These are phyloP conservation scores for Drosophila parthenogenetica DNA, from an alignment of 2,888 invertebrate genomes.

Conservation along the genomic window DNA sequence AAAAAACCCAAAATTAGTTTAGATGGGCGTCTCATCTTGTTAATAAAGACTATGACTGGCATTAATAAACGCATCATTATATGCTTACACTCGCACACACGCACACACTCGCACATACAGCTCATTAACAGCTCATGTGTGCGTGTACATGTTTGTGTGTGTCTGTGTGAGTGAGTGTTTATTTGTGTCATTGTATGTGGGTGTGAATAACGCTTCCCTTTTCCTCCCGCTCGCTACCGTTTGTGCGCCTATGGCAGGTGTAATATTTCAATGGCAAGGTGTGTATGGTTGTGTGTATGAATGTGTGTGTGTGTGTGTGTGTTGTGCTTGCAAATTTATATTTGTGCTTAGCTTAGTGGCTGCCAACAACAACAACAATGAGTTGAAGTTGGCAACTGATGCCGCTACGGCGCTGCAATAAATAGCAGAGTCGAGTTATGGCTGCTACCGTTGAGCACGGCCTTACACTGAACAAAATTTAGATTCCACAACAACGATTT, in stretches of 20 bases:
- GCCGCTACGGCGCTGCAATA: constrained; percentile 64
- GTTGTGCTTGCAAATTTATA: constrained; percentile 69
- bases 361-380: constrained; percentile 34
- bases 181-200: constrained; percentile 52
- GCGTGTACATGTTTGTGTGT: constrained; percentile 34
- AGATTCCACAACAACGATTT: no score
- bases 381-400: constrained; percentile 54
- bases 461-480: no score
- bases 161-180: constrained; percentile 42
- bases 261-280: constrained; percentile 74
- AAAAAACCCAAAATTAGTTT: constrained; percentile 64
- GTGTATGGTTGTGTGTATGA: constrained; percentile 20
- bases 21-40: constrained; percentile 53
- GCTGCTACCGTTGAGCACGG: constrained; percentile 31
- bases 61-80: constrained; percentile 70
- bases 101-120: constrained; percentile 19
- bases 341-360: constrained; percentile 69
- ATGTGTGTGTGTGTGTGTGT: constrained; percentile 9
- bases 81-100: constrained; percentile 22
- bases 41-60: constrained; percentile 73
- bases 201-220: constrained; percentile 51
- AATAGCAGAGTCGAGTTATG: constrained; percentile 71
- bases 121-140: constrained; percentile 39
- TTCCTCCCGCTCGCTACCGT: neutral
- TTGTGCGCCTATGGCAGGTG: constrained; percentile 72